Conservation (phyloP, 2,888 invertebrate species). For the Selenia dentaria region DNA sequence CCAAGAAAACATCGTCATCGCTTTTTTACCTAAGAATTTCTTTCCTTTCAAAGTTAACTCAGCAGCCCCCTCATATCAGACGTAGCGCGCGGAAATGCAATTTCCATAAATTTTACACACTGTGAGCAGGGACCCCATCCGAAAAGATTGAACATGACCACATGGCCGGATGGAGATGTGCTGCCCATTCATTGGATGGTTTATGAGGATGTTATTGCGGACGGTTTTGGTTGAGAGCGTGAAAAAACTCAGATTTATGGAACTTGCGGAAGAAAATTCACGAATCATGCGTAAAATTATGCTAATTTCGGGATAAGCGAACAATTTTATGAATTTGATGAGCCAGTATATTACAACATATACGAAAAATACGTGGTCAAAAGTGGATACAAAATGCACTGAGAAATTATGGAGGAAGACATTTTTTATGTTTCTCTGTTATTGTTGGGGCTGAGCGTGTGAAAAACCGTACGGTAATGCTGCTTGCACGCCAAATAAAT, state of each 20-base stretch:
- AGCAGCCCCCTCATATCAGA: conserved; percentile 58
- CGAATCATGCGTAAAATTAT: conserved; percentile 15
- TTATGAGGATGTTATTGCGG: conserved; percentile 43
- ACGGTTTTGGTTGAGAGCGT: conserved; percentile 22
- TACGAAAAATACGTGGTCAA: too few species aligned
- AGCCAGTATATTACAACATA: neutral
- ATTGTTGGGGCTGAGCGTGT: too few species aligned
- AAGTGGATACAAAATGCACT: too few species aligned
- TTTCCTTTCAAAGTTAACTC: conserved; percentile 43
- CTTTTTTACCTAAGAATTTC: conserved; percentile 40
- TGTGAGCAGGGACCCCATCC: conserved; percentile 72
- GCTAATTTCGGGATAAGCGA: conserved; percentile 9
- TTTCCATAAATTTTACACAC: conserved; percentile 84
- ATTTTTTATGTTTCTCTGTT: too few species aligned
- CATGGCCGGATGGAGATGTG: conserved; percentile 45
- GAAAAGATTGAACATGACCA: conserved; percentile 78
- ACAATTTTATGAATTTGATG: conserved; percentile 7
- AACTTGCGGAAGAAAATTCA: conserved; percentile 13
- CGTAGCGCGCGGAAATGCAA: conserved; percentile 80
- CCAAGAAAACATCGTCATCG: conserved; percentile 26
- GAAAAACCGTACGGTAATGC: too few species aligned
- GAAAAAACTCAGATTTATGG: conserved; percentile 24
- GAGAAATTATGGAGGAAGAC: too few species aligned
- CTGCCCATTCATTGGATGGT: conserved; percentile 38
- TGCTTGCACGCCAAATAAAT: too few species aligned